Evolutionary conservation across 2,113 vertebrate genomes (phyloP).

Genomic region (Elephas maximus): DNA sequence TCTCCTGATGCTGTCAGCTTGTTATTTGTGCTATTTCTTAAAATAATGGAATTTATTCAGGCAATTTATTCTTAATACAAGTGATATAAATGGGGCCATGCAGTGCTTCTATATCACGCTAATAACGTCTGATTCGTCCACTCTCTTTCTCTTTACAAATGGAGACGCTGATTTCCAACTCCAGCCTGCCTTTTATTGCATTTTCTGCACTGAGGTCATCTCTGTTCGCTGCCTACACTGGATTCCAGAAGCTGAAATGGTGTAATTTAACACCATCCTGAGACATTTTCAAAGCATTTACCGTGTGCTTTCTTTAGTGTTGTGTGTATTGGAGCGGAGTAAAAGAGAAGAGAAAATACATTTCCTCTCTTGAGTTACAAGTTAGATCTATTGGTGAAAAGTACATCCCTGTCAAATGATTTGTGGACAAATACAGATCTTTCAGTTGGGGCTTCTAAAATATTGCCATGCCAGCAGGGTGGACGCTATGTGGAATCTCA

Average conservation of each 20-base stretch:
- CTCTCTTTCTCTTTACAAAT: conserved; percentile 83
- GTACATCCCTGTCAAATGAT: neutral
- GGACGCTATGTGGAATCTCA: neutral
- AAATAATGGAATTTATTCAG: conserved; percentile 89
- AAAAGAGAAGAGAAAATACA: neutral
- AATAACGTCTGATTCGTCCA: conserved; percentile 84
- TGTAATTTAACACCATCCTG: neutral
- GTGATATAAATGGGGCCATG: conserved; percentile 84
- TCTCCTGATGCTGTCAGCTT: conserved; percentile 80
- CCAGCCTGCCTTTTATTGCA: conserved; percentile 62
- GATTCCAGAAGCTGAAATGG: conserved; percentile 33
- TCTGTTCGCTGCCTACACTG: conserved; percentile 68
- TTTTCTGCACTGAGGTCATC: conserved; percentile 74
- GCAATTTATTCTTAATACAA: conserved; percentile 87
- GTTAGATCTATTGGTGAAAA: conserved; percentile 34
- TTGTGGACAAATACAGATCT: neutral
- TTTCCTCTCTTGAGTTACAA: neutral
- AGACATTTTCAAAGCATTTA: neutral
- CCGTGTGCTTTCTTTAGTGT: neutral
- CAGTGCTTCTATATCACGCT: conserved; percentile 86
- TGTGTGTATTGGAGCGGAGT: neutral
- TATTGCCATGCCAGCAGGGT: neutral
- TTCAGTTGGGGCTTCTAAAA: neutral
- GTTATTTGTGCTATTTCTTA: conserved; percentile 87
- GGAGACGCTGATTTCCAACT: conserved; percentile 86